These are phyloP conservation scores for Metacarcinus magister DNA, from an alignment of 2,888 invertebrate species.

Conservation along the genomic window DNA sequence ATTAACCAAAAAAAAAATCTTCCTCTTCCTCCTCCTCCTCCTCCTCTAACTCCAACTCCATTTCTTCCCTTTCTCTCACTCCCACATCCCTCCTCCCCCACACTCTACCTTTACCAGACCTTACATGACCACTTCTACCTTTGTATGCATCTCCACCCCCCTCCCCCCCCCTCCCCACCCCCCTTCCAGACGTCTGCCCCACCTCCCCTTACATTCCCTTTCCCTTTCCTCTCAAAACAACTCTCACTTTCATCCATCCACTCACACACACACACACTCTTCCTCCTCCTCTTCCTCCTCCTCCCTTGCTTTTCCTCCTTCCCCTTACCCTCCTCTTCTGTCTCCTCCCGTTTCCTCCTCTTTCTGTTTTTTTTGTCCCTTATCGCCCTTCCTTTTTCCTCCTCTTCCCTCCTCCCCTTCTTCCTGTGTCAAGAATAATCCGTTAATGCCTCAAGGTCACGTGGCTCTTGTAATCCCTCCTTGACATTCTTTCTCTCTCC, in stretches of 20 bases:
- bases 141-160: neutral
- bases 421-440: neutral
- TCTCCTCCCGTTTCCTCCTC: neutral
- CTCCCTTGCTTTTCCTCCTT: neutral
- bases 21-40: neutral
- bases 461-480: neutral
- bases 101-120: neutral
- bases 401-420: neutral
- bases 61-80: neutral
- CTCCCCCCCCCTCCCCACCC: neutral
- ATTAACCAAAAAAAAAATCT: neutral
- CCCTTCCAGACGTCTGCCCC: neutral
- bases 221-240: neutral
- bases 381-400: neutral
- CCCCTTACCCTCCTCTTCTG: neutral
- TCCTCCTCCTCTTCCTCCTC: neutral
- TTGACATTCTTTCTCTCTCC: too few species aligned
- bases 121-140: neutral
- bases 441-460: neutral
- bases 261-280: too few species aligned
- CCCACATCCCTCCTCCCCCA: neutral
- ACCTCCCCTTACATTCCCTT: neutral
- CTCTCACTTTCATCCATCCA: neutral
- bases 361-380: neutral
- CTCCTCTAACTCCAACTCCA: neutral